Evolutionary conservation across 2,888 invertebrate species (phyloP).

Genomic region (Panorpa germanica): DNA sequence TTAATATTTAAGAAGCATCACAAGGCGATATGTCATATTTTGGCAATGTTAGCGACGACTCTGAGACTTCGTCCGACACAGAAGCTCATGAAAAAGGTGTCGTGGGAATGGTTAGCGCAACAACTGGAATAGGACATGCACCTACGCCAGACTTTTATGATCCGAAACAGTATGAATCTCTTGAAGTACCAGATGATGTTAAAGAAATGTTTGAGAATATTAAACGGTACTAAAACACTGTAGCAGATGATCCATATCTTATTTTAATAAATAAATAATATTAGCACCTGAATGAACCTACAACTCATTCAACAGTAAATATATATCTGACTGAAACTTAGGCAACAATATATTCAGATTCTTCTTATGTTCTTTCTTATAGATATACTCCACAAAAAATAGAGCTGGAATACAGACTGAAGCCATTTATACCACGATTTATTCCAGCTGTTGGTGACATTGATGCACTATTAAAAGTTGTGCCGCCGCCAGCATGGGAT

Average conservation of each 20-base stretch:
- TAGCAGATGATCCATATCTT: background rate
- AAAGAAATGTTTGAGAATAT: conserved; percentile 89
- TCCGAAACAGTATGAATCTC: conserved; percentile 63
- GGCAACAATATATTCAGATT: too few relatives aligned
- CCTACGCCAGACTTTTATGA: conserved; percentile 48
- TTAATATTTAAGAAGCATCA: too few relatives aligned
- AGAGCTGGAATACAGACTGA: conserved; percentile 73
- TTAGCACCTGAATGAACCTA: too few relatives aligned
- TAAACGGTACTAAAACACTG: conserved; percentile 49
- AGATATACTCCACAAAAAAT: conserved; percentile 88
- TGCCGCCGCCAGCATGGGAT: conserved; percentile 47
- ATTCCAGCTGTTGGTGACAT: conserved; percentile 97
- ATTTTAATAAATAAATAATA: background rate
- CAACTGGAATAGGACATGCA: too few relatives aligned
- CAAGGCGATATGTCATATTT: too few relatives aligned
- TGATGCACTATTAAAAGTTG: conserved; percentile 91
- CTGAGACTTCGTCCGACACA: too few relatives aligned
- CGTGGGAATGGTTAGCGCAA: too few relatives aligned
- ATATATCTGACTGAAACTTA: background rate
- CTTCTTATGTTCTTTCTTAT: conserved; percentile 13
- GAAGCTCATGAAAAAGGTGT: too few relatives aligned
- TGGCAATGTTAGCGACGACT: too few relatives aligned
- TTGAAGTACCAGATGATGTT: conserved; percentile 66
- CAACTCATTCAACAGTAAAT: too few relatives aligned
- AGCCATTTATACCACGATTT: conserved; percentile 91